Percentiles rank a stretch among this genome's conserved stretches.
Evolutionary conservation across 2,888 invertebrate genomes (phyloP).

Genomic region (Drosophila prolongata): DNA sequence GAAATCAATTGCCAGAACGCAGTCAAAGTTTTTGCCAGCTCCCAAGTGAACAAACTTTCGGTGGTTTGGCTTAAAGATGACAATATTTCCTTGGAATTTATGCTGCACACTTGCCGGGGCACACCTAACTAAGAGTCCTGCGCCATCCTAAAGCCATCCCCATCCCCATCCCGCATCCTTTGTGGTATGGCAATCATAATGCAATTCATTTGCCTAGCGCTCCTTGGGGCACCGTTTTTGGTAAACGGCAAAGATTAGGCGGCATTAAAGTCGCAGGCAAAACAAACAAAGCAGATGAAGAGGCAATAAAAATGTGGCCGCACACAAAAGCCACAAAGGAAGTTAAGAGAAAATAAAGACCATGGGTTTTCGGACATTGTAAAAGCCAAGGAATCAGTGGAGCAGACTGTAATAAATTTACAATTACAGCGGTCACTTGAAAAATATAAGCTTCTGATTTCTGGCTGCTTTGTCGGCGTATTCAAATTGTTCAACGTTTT

Average conservation of each 20-base stretch:
- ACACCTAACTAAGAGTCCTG: slow-evolving; percentile 17
- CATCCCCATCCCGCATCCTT: slow-evolving; percentile 18
- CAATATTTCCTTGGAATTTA: slow-evolving; percentile 37
- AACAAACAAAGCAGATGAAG: slow-evolving; percentile 48
- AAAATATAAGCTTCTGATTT: slow-evolving; percentile 33
- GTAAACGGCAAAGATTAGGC: slow-evolving; percentile 74
- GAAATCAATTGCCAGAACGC: slow-evolving; percentile 25
- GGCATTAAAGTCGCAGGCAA: slow-evolving; percentile 69
- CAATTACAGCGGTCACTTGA: slow-evolving; percentile 54
- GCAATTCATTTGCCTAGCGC: slow-evolving; percentile 69
- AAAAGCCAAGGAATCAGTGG: slow-evolving; percentile 26
- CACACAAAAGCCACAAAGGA: slow-evolving; percentile 73
- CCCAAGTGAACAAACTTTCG: slow-evolving; percentile 28
- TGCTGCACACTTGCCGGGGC: slow-evolving; percentile 23
- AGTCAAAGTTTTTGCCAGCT: slow-evolving; percentile 2
- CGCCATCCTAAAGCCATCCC: background rate
- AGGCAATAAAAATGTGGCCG: slow-evolving; percentile 65
- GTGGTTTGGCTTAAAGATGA: slow-evolving; percentile 23
- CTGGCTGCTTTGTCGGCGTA: slow-evolving; percentile 5
- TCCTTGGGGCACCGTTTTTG: slow-evolving; percentile 75
- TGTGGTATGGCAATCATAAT: slow-evolving; percentile 65
- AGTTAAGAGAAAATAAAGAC: slow-evolving; percentile 26
- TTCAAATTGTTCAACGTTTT: slow-evolving; percentile 4
- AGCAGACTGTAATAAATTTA: slow-evolving; percentile 59
- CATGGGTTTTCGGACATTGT: slow-evolving; percentile 48